Evolutionary conservation across 2,797 vertebrate species (phyloP), one percentile per base, ranked within the genome.

Genomic region (Oophaga sylvatica): DNA sequence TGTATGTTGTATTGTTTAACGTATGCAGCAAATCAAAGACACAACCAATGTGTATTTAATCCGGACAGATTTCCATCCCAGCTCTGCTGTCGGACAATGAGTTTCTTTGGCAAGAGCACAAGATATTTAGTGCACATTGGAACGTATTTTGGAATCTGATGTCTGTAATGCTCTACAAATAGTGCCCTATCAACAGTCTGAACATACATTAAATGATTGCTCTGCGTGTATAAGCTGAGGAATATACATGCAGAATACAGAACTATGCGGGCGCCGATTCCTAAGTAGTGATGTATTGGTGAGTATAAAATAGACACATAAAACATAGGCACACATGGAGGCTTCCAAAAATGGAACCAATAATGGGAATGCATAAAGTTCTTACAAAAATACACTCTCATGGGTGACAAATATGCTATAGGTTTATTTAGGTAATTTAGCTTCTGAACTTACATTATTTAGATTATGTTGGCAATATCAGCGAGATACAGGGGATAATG

Each of bases 91-190:
- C 2, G 80, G 20, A 60, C 20, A 80, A 81, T 81, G 62, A 11
- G 26, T 81, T 63, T 48, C n/a, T 65, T 67, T 81, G 80, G 80
- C 80, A 81, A 26, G 62, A 48, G 62, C 9, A 5, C 59, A 26
- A 67, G 48, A 65, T 48, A 81, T 81, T 53, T 67, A 17, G 13
- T 17, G 60, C 60, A 48, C 80, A 26, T 48, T 81, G 80, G 35
- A 81, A 65, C 3, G 35, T 65, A 65, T 48, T 63, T 65, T 81
- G 62, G n/a, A 45, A 81, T 81, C 5, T 81, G 31, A 63, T 67
- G 35, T 48, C 31, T 67, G 80, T 67, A 48, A 81, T 81, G 80
- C 48, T 65, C 60, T 81, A 81, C 80, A 81, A 81, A 81, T 81
- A 81, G 35, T 26, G 41, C 22, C 11, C 11, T 53, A 16, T 81